Evolutionary conservation across 2,888 invertebrate genomes (phyloP).

Genomic region (Pollenia griseotomentosa): DNA sequence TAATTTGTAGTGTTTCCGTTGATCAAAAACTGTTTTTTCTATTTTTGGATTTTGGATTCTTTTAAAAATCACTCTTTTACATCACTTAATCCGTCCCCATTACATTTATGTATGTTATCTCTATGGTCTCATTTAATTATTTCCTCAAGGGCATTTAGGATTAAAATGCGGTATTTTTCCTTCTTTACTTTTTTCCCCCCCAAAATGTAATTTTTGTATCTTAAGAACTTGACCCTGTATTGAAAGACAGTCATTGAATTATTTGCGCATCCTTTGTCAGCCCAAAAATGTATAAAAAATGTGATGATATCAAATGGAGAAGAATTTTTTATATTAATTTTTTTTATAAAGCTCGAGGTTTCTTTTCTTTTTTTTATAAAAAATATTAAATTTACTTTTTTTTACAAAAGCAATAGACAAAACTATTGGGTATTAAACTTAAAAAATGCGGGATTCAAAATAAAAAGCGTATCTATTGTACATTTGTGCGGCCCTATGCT

Average conservation of each 20-base stretch:
- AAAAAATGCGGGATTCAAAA: no score
- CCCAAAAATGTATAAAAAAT: conserved; percentile 1
- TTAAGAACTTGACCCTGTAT: background rate
- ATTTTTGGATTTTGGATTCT: no score
- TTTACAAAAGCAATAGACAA: no score
- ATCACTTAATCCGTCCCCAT: background rate
- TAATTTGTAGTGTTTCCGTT: no score
- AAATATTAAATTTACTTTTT: no score
- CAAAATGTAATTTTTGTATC: background rate
- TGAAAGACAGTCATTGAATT: conserved; percentile 9
- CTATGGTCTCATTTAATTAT: background rate
- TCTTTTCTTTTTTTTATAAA: no score
- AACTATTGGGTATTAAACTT: no score
- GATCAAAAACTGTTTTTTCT: no score
- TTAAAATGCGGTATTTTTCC: background rate
- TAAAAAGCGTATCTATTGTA: no score
- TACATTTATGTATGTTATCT: background rate
- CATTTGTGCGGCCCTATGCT: no score
- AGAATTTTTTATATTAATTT: background rate
- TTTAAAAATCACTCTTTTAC: background rate
- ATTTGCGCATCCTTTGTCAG: conserved; percentile 24
- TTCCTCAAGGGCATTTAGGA: background rate
- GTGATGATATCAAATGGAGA: background rate
- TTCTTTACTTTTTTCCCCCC: background rate
- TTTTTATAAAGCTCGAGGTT: background rate